Evolutionary conservation across 2,797 vertebrate species (phyloP).

Genomic region (Perdix hodgsoniae): DNA sequence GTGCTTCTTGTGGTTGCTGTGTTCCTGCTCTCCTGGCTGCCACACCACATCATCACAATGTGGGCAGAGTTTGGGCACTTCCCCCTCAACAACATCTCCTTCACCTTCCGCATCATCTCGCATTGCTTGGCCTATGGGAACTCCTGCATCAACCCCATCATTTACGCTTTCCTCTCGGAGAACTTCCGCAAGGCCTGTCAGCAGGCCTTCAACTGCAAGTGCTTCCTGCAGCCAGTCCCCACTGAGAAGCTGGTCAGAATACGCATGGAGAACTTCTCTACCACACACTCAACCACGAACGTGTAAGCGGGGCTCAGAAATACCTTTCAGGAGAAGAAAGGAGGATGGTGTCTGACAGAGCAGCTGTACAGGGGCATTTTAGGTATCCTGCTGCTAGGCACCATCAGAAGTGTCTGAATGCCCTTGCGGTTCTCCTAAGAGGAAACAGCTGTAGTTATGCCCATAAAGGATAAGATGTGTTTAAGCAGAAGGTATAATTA

Average conservation of each 20-base stretch:
- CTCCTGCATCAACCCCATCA: slow-evolving; percentile 89
- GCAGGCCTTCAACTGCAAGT: slow-evolving; percentile 79
- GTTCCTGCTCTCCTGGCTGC: slow-evolving; percentile 89
- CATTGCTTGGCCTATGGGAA: slow-evolving; percentile 88
- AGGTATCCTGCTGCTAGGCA: neutral
- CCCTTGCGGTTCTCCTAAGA: neutral
- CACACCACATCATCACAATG: slow-evolving; percentile 88
- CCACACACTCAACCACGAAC: slow-evolving; percentile 82
- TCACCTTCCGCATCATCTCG: slow-evolving; percentile 85
- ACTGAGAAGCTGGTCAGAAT: slow-evolving; percentile 77
- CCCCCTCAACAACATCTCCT: slow-evolving; percentile 84
- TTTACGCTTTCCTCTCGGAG: slow-evolving; percentile 88
- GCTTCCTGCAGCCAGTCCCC: slow-evolving; percentile 42
- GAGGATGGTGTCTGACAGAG: neutral
- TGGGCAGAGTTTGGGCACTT: slow-evolving; percentile 88
- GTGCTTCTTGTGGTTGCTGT: slow-evolving; percentile 83
- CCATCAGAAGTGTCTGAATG: neutral
- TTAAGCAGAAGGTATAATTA: neutral
- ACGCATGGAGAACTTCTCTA: slow-evolving; percentile 85
- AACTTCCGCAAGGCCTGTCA: slow-evolving; percentile 86
- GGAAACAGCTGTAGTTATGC: neutral
- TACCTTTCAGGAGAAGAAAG: neutral
- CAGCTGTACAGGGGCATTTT: neutral
- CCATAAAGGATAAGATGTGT: neutral
- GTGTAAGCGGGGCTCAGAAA: slow-evolving; percentile 45